Base-by-base conservation (phyloP, 2,113 vertebrate species). In the Embiotoca jacksoni region DNA sequence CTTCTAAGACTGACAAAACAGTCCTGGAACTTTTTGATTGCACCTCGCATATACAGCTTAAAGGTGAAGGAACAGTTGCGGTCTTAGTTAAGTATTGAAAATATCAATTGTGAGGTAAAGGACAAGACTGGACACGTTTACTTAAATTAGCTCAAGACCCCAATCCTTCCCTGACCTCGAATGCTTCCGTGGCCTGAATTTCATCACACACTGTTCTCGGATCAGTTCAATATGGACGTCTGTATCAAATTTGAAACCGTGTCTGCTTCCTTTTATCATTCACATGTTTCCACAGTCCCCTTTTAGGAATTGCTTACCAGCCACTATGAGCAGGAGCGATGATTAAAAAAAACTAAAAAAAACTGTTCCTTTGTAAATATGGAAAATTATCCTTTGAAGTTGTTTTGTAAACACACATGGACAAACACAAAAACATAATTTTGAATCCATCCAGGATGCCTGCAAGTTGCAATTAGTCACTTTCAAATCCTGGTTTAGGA, bases 111-210 rank as follows among this genome's bases (percentile, higher is more conserved):
- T 36, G 53, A 36, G 31, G 46, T 47, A 15, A 54, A 54, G 4
- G 10, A 30, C 41, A 58, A 46, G 54, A 47, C 15, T 35, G 31
- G 33, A 71, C 7, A 37, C 50, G 55, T 59, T 71, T 71, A 46
- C 55, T 71, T 37, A 50, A 9, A 44, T 49, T 58, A 31, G 68
- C 36, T 44, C 4, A 71, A 50, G 60, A 39, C 55, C 56, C 9
- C 32, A 37, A 23, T 30, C 33, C 47, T 49, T 56, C 16, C 10
- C 54, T 47, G 46, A 35, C 47, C 46, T 41, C 1, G 2, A 11
- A 3, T 14, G 15, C 61, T 58, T 58, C 47, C 58, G 54, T 14
- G 54, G 15, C 0, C 46, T 15, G 11, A 36, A 30, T 16, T 35
- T 49, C 58, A 58, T 49, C n/a, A 9, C 1, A 71, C 16, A 13